Conservation (phyloP, 2,113 vertebrate genomes). For the Bujurquina vittata region DNA sequence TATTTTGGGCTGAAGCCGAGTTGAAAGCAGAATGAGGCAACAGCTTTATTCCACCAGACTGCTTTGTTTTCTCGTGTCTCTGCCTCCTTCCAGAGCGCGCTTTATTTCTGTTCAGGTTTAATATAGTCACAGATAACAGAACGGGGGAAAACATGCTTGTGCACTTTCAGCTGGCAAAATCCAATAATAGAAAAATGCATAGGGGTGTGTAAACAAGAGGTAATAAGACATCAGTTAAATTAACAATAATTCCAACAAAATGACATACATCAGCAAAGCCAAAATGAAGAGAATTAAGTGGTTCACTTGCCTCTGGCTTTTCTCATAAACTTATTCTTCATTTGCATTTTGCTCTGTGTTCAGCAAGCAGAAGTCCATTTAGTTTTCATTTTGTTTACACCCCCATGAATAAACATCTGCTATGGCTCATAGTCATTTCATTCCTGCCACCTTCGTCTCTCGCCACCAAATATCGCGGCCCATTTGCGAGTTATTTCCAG, state of each 20-base stretch:
- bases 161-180: not conserved
- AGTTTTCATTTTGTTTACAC: not conserved
- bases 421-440: slow-evolving; percentile 36
- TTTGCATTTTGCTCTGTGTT: slow-evolving; percentile 16
- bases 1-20: not conserved
- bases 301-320: slow-evolving; percentile 2
- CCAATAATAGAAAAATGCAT: slow-evolving; percentile 2
- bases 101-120: slow-evolving; percentile 26
- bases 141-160: slow-evolving; percentile 10
- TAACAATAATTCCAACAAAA: slow-evolving; percentile 26
- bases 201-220: slow-evolving; percentile 15
- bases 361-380: not conserved
- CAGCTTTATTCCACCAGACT: slow-evolving; percentile 21
- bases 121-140: slow-evolving; percentile 30
- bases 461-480: slow-evolving; percentile 89
- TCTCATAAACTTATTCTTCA: not conserved
- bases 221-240: slow-evolving; percentile 24
- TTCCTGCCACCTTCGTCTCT: slow-evolving; percentile 84
- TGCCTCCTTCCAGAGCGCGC: slow-evolving; percentile 7
- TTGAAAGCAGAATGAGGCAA: slow-evolving; percentile 16
- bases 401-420: not conserved
- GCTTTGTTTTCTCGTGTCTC: slow-evolving; percentile 26
- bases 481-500: slow-evolving; percentile 94
- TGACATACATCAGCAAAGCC: slow-evolving; percentile 12
- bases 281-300: slow-evolving; percentile 9